phyloP scores from a whole-genome alignment of 2,797 vertebrate species.

The Enteromius trimaculatus region DNA sequence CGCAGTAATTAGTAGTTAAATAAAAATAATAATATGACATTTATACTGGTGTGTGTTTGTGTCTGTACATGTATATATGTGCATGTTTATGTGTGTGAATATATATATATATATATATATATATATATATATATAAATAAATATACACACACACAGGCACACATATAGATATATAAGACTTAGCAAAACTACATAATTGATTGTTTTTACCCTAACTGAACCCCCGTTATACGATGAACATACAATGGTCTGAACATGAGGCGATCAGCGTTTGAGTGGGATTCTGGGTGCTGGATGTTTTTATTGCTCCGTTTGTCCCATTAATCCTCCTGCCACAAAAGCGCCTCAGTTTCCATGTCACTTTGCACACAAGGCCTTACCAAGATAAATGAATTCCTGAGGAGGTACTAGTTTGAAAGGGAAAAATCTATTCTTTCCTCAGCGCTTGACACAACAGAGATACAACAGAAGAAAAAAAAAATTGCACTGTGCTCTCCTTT shows the following conservation, averaged over 20 bases:
- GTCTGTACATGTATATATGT: background rate
- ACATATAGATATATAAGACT: background rate
- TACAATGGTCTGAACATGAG: slow-evolving; percentile 66
- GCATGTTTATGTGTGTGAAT: too few species aligned
- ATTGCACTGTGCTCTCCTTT: slow-evolving; percentile 65
- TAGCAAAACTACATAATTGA: background rate
- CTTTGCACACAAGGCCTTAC: slow-evolving; percentile 77
- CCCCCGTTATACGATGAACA: background rate
- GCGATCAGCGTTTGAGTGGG: slow-evolving; percentile 63
- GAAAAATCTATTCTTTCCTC: slow-evolving; percentile 66
- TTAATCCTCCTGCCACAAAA: slow-evolving; percentile 75
- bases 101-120: background rate
- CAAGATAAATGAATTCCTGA: slow-evolving; percentile 79
- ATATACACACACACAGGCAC: background rate
- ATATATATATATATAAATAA: background rate
- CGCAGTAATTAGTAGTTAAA: background rate
- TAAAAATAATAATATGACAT: background rate
- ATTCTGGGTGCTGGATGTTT: slow-evolving; percentile 71
- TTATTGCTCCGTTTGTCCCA: slow-evolving; percentile 75
- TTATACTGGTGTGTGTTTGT: too few species aligned
- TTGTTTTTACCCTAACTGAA: background rate
- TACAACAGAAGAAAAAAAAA: slow-evolving; percentile 67
- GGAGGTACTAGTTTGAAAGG: slow-evolving; percentile 70
- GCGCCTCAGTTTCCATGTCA: slow-evolving; percentile 71
- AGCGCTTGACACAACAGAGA: slow-evolving; percentile 71